phyloP scores from a whole-genome alignment of 2,797 vertebrate species.

The Macroramphosus scolopax region DNA sequence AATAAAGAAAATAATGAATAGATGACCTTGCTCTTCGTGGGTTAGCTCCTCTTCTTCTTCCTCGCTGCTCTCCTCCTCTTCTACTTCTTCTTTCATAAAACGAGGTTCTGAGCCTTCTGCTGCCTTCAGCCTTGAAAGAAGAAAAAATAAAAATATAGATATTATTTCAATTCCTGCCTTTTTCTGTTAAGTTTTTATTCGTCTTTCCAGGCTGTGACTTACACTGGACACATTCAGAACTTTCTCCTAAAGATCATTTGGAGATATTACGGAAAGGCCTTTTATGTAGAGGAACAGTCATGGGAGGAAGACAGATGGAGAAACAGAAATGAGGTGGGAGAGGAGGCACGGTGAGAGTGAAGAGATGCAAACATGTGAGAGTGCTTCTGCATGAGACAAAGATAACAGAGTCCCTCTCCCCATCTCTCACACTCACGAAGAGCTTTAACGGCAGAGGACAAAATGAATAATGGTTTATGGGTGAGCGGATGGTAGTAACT shows the following conservation, averaged over 20 bases:
- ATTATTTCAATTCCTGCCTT: no score
- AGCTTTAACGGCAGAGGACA: slow-evolving; percentile 33
- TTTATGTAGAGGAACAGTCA: slow-evolving; percentile 2
- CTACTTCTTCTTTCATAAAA: slow-evolving; percentile 73
- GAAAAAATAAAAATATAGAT: slow-evolving; percentile 2
- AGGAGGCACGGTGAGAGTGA: slow-evolving; percentile 18
- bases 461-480: slow-evolving; percentile 40
- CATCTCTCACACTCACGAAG: slow-evolving; percentile 26
- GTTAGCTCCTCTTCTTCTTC: slow-evolving; percentile 91
- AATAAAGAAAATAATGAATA: no score
- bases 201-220: no score
- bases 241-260: not conserved
- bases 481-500: slow-evolving; percentile 32
- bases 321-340: slow-evolving; percentile 14
- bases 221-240: not conserved
- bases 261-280: not conserved
- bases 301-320: slow-evolving; percentile 30
- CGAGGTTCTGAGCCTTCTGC: slow-evolving; percentile 85
- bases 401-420: slow-evolving; percentile 44
- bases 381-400: slow-evolving; percentile 43
- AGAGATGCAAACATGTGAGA: slow-evolving; percentile 20
- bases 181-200: no score
- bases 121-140: slow-evolving; percentile 80
- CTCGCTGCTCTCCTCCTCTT: slow-evolving; percentile 81
- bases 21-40: slow-evolving; percentile 93